These are phyloP conservation scores for Sinonovacula constricta DNA, from an alignment of 1,140 invertebrate species.

Conservation along the genomic window DNA sequence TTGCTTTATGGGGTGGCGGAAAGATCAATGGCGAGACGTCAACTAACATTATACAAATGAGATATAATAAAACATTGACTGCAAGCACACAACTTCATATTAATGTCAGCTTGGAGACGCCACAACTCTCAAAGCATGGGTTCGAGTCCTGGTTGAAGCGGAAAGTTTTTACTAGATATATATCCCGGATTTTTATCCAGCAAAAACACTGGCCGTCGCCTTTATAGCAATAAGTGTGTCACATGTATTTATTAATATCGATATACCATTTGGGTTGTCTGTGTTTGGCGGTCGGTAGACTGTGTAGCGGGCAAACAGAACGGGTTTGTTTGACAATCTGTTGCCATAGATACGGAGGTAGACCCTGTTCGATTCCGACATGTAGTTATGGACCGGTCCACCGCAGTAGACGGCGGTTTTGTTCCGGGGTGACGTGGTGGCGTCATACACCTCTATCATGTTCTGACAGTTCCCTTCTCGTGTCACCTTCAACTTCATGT, in stretches of 20 bases:
- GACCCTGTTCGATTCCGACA: conserved; percentile 32
- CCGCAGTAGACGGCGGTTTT: conserved; percentile 38
- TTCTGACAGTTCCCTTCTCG: conserved; percentile 34
- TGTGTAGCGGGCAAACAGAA: conserved; percentile 36
- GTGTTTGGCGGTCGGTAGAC: conserved; percentile 24
- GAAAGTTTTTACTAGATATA: too few species aligned
- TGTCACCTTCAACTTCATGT: conserved; percentile 29
- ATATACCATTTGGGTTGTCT: background rate
- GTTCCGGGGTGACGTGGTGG: conserved; percentile 14
- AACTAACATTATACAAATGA: too few species aligned
- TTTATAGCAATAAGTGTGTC: too few species aligned
- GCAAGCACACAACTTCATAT: too few species aligned
- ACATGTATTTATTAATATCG: background rate
- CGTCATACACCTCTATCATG: conserved; percentile 42
- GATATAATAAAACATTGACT: too few species aligned
- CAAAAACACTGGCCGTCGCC: too few species aligned
- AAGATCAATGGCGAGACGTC: too few species aligned
- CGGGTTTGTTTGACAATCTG: conserved; percentile 39
- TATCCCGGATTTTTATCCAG: too few species aligned
- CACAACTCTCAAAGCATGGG: too few species aligned
- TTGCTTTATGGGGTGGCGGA: too few species aligned
- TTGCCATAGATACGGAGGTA: conserved; percentile 37
- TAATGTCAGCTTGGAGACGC: too few species aligned
- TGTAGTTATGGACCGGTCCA: conserved; percentile 33
- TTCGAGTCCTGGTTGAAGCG: too few species aligned